Base-by-base conservation (phyloP, 2,797 vertebrate genomes). In the Falco berigora region DNA sequence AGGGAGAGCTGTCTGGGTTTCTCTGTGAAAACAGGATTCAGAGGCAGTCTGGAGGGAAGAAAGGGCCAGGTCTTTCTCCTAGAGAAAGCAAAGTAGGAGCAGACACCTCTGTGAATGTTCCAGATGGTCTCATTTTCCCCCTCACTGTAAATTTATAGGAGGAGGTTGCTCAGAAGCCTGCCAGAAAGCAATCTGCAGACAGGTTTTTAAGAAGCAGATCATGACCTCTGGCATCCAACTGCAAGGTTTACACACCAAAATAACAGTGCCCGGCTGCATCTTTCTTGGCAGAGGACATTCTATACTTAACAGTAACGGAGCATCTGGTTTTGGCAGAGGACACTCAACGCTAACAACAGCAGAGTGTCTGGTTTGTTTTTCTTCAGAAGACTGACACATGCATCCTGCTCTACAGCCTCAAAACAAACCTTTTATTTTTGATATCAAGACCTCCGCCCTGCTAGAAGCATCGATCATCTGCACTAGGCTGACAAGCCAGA, bases 91-190 rank as follows among this genome's bases (percentile, higher is more conserved):
- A 32, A 81, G 61, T 7, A 80, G 38, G 61, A 80, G 36, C 50
- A 86, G 68, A 36, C 58, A 66, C 21, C 34, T 32, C 73, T n/a
- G 21, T 23, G 36, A 58, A n/a, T 10, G 22, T 44, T n/a, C 53
- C 40, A 46, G 0, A 61, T 1, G 0, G 52, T 30, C 22, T 56
- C 46, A 11, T 28, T 69, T 56, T 5, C 13, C 9, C n/a, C 14
- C 24, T 14, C 36, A 14, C 30, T 16, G 10, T 8, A 14, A 28
- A 11, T 64, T 62, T 9, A 3, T 2, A 73, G 34, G 4, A 44
- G 25, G 36, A 75, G 27, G n/a, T 3, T 72, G 53, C 36, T 44
- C 83, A 63, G 34, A 28, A 63, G 27, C 15, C 61, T 88, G 21
- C 32, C 56, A 69, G 38, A 44, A 74, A 36, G 24, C 5, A 0